Evolutionary conservation across 2,797 vertebrate species (phyloP), one percentile per base, ranked within the genome.

Genomic region (Typhlichthys eigenmanni): DNA sequence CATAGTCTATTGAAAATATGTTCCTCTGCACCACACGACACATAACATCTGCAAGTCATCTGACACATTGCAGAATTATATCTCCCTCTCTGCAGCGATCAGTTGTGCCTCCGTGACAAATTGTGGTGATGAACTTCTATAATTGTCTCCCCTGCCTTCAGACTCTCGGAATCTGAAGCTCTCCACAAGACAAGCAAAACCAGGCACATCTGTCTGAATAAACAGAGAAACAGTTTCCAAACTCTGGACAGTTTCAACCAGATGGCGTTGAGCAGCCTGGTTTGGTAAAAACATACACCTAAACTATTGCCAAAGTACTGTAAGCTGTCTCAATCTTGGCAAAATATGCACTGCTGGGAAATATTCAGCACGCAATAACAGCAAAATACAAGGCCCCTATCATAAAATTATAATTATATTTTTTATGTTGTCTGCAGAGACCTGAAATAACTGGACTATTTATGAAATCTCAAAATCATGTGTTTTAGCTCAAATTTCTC

Each of bases 61-160:
- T 17, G 79, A 76, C 77, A 81, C 72, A 76, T 68, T 60, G 78
- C 70, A 71, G 74, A 87, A 74, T 84, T 79, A 77, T 82, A 29
- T 68, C 63, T 64, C 66, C 47, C 69, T 62, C 69, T 71, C 77
- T 70, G 64, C 60, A 61, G 74, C 77, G 86, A 86, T 71, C 71
- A 85, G 78, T 75, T 83, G 73, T 79, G 78, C 81, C 81, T 69
- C 13, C 69, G 84, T 81, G 85, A 83, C 81, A 86, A 84, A 87
- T 78, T 81, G 79, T 79, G 66, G 77, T 83, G 84, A 89, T 88
- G 85, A 82, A 88, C 88, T 84, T 87, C 75, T 62, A 76, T 86
- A 84, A 89, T 81, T 67, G 76, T 13, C 34, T 34, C 59, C 68
- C 65, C 74, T 64, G 53, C 66, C 69, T 75, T 34, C 72, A 74